Evolutionary conservation across 2,113 vertebrate genomes (phyloP), one percentile per base, ranked within the genome.

Genomic region (Australoheros scitulus): DNA sequence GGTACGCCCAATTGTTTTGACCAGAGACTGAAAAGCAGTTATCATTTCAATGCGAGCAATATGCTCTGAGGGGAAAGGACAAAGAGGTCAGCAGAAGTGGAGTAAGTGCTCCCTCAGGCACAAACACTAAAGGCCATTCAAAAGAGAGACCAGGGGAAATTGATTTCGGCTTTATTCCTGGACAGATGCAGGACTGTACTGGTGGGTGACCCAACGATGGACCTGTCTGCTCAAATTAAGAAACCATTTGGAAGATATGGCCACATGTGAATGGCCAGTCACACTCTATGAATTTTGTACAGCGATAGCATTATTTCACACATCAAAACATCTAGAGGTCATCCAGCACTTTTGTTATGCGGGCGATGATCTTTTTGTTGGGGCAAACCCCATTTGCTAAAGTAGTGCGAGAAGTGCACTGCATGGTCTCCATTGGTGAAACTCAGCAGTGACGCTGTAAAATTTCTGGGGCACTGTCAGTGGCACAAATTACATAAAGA

Each of bases 31-130:
- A 91, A 93, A 93, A 85, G 86, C 87, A 81, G 91, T 95, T 94
- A 90, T 92, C 61, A 81, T 92, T 92, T 92, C 86, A 90, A 94
- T 89, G 87, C 76, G 60, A 65, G 82, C 64, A 80, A 93, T 92
- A 85, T 86, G 78, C 85, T 91, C 76, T 41, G 59, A 68, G 90
- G 81, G 74, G 55, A 87, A 79, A 89, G 84, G 89, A 93, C 90
- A 94, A 93, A 93, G 86, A 91, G 90, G 89, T 90, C 93, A 91
- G 84, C 87, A 85, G 74, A 92, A 91, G 83, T 94, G 87, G 93
- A 92, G 86, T 92, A 91, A 95, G 93, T 93, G 90, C 84, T 86
- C 89, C 92, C 90, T 87, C 32, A 7, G 93, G 93, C 92, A 87
- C 87, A 87, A 89, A 89, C 90, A 93, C 80, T 20, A 56, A 72